Evolutionary conservation across 2,113 vertebrate genomes (phyloP).

Genomic region (Scopus umbretta): DNA sequence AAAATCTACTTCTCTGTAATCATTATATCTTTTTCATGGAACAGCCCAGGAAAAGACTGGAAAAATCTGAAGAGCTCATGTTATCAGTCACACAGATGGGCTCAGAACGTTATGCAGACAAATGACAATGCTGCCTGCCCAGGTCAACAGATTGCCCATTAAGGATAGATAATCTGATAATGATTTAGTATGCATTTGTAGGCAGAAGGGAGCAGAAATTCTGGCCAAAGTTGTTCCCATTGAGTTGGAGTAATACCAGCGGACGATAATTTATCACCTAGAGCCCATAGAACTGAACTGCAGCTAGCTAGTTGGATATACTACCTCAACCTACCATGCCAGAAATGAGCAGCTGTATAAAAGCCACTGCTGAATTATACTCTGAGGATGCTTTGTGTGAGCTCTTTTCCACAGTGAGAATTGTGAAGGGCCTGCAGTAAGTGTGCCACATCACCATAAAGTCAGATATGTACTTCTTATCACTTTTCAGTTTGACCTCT

Average conservation of each 20-base stretch:
- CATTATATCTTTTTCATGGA: neutral
- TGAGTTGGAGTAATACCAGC: neutral
- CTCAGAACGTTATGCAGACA: neutral
- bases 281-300: neutral
- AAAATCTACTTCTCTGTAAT: neutral
- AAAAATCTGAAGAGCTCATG: neutral
- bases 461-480: neutral
- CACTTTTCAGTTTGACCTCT: neutral
- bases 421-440: neutral
- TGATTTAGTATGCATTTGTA: slow-evolving; percentile 32
- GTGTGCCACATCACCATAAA: neutral
- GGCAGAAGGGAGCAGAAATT: neutral
- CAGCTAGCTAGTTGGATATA: neutral
- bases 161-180: slow-evolving; percentile 7
- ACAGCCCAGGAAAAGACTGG: neutral
- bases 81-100: neutral
- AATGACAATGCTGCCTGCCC: neutral
- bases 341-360: neutral
- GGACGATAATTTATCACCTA: neutral
- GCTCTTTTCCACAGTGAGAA: neutral
- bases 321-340: neutral
- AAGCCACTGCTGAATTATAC: neutral
- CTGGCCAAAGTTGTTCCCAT: neutral
- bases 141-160: slow-evolving; percentile 52
- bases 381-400: neutral